phyloP scores from a whole-genome alignment of 2,113 vertebrate species.

The Misgurnus mizolepis region DNA sequence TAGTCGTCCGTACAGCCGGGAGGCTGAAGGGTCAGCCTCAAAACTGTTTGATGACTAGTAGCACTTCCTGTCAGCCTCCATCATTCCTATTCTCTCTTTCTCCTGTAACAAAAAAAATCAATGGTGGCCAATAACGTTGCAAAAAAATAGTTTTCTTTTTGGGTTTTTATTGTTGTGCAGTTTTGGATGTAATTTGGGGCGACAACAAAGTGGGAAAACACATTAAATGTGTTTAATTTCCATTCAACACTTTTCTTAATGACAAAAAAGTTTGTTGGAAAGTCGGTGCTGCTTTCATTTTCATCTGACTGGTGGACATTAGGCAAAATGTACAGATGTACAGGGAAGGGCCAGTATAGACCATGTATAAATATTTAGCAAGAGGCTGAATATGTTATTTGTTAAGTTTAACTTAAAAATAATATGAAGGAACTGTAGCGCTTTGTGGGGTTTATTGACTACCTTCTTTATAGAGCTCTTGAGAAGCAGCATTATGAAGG shows the following conservation, averaged over 20 bases:
- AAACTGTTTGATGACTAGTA: constrained; percentile 73
- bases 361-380: constrained; percentile 53
- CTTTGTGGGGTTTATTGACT: constrained; percentile 60
- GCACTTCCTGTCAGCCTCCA: constrained; percentile 61
- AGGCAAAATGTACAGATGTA: constrained; percentile 54
- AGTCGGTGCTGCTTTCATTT: neutral
- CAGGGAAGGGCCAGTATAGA: constrained; percentile 60
- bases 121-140: constrained; percentile 50
- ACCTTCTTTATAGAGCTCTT: constrained; percentile 67
- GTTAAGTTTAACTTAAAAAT: constrained; percentile 51
- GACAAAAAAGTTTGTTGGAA: constrained; percentile 34
- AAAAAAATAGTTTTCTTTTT: constrained; percentile 57
- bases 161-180: constrained; percentile 39
- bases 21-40: constrained; percentile 73
- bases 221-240: constrained; percentile 31
- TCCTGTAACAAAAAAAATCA: constrained; percentile 28
- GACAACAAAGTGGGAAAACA: constrained; percentile 66
- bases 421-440: constrained; percentile 63
- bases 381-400: constrained; percentile 57
- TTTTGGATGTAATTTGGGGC: constrained; percentile 56
- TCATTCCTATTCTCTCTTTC: constrained; percentile 41
- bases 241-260: constrained; percentile 56
- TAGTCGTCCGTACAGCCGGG: constrained; percentile 68
- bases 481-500: constrained; percentile 64
- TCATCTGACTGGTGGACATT: constrained; percentile 51